A percentile compares a stretch with the other conserved stretches of the same genome.
phyloP scores from a whole-genome alignment of 2,888 invertebrate genomes.

The Fabriciana adippe region DNA sequence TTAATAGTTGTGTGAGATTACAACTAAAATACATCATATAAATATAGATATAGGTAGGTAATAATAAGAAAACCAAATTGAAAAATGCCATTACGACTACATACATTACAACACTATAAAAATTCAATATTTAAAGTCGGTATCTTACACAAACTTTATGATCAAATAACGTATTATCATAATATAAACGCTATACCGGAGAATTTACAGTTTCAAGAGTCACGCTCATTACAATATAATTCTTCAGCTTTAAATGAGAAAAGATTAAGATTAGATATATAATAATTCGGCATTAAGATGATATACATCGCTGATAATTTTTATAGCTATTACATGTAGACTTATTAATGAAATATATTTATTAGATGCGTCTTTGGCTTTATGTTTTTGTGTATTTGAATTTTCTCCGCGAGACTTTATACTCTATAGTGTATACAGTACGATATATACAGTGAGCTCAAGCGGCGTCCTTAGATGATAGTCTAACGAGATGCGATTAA shows the following conservation, averaged over 20 bases:
- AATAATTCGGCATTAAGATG: neutral
- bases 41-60: no score
- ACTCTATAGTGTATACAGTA: no score
- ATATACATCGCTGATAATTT: conserved; percentile 1
- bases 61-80: neutral
- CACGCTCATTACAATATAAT: neutral
- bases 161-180: conserved; percentile 11
- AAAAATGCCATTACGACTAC: neutral
- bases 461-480: no score
- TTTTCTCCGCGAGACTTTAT: no score
- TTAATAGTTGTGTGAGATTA: no score
- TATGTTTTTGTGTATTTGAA: no score
- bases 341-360: neutral
- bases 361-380: neutral
- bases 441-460: no score
- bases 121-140: conserved; percentile 7
- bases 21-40: no score
- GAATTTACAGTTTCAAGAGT: neutral
- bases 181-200: conserved; percentile 4
- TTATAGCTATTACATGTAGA: neutral
- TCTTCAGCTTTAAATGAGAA: neutral
- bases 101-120: neutral
- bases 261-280: conserved; percentile 6
- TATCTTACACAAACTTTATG: conserved; percentile 4
- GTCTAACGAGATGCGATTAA: no score